Base-by-base conservation (phyloP, 2,113 vertebrate species). In the Plotosus lineatus region DNA sequence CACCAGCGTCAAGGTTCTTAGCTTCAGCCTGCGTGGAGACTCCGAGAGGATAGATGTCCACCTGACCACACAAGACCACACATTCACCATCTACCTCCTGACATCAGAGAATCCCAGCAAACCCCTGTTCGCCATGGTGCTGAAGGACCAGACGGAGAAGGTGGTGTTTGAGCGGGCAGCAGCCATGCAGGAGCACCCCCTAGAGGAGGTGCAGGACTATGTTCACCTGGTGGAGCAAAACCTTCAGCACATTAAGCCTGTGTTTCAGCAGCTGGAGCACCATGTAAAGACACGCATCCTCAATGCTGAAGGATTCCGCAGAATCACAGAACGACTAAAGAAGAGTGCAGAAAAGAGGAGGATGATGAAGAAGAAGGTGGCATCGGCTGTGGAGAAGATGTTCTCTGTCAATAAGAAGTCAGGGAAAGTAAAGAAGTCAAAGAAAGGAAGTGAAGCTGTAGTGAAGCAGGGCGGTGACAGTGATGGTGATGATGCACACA, bases 191-290 rank as follows among this genome's bases (percentile, higher is more conserved):
- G 94, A 89, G 82, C 81, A 78, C 15, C 3, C 89, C 0, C 90
- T 93, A 1, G 86, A 91, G 0, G 97, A 98, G 85, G 94, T 96
- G 17, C 94, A 94, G 84, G 94, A 97, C 84, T 98, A 98, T 0
- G 28, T 90, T 33, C 94, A 89, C 6, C 83, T 96, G 0, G 92
- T 99, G 88, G 96, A 97, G 69, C 94, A 93, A 87, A 97, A 94
- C 85, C 92, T 99, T 44, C 96, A 96, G 76, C 96, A 89, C 46
- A 95, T 96, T 83, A 99, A 98, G 81, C 97, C 97, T 0, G 94
- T 99, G 81, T 99, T 98, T 87, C 97, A 97, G 90, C 94, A 96
- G 86, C 94, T 98, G 61, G 96, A 99, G 89, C 95, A 96, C 77
- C 95, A 97, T 88, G 96, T 98, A 76, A 90, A 98, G 3, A 95